Evolutionary conservation across 2,797 vertebrate species (phyloP).

Genomic region (Mycteria americana): DNA sequence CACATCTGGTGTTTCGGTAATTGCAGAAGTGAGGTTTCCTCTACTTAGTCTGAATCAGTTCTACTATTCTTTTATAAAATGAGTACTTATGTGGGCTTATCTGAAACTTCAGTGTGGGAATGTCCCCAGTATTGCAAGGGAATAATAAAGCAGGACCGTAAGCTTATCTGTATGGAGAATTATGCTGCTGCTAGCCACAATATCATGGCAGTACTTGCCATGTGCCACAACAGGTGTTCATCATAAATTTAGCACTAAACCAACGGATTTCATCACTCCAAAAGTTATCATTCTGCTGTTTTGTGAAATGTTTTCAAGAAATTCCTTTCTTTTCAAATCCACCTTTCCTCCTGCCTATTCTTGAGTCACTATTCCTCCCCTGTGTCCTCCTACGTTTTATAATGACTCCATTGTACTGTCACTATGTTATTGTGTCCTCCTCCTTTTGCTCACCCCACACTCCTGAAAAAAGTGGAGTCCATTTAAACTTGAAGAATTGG

Average conservation of each 20-base stretch:
- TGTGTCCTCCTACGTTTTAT: not conserved
- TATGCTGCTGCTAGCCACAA: not conserved
- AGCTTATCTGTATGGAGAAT: not conserved
- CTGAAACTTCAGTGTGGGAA: not conserved
- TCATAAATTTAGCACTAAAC: not conserved
- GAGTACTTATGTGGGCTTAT: not conserved
- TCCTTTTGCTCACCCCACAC: not conserved
- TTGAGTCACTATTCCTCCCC: not conserved
- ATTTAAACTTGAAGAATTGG: not conserved
- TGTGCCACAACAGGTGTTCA: not conserved
- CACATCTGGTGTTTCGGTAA: slow-evolving; percentile 33
- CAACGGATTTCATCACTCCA: not conserved
- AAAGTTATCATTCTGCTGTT: not conserved
- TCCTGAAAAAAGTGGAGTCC: not conserved
- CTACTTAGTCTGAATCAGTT: not conserved
- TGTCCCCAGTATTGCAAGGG: not conserved
- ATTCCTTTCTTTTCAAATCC: not conserved
- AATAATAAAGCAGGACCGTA: not conserved
- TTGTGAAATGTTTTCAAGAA: not conserved
- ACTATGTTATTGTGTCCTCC: not conserved
- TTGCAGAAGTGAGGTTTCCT: slow-evolving; percentile 2
- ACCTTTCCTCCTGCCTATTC: not conserved
- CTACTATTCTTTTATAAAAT: slow-evolving; percentile 30
- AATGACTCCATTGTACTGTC: not conserved
- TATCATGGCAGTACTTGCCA: not conserved